phyloP scores from a whole-genome alignment of 2,888 invertebrate genomes.

The Athripsodes cinereus region DNA sequence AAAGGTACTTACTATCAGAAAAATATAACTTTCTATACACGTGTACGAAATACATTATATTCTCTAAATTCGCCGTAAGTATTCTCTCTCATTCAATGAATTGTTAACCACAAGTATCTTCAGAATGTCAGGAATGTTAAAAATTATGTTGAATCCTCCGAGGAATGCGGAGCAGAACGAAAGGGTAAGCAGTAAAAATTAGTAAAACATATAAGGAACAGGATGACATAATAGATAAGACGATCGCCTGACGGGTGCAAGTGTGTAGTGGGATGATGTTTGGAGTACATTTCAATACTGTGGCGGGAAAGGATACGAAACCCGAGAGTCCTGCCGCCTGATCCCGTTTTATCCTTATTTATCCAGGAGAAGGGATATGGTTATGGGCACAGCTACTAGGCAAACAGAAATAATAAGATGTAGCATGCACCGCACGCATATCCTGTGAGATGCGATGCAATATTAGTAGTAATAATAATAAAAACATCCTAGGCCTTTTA shows the following conservation, averaged over 20 bases:
- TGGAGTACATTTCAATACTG: no score
- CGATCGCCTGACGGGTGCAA: no score
- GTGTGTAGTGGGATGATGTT: no score
- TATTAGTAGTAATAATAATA: background rate
- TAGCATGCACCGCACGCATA: background rate
- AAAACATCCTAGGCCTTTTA: conserved; percentile 10
- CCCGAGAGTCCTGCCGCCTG: conserved; percentile 16
- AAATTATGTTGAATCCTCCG: background rate
- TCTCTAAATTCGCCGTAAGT: no score
- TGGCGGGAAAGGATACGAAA: conserved; percentile 13
- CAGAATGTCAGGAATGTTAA: no score
- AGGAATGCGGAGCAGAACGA: background rate
- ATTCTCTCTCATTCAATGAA: no score
- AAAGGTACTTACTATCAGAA: no score
- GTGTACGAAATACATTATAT: no score
- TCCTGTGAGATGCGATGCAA: conserved; percentile 15
- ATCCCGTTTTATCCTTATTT: conserved; percentile 21
- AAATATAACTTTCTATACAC: no score
- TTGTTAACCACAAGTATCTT: no score
- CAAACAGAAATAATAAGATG: conserved; percentile 15
- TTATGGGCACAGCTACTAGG: conserved; percentile 26
- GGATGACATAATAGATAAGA: conserved; percentile 17
- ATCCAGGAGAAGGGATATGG: conserved; percentile 27
- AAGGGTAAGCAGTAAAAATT: conserved; percentile 22
- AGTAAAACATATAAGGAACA: conserved; percentile 22